Percentiles rank a stretch among this genome's conserved stretches.
Evolutionary conservation across 2,888 invertebrate species (phyloP).

Genomic region (Tachina grossa): DNA sequence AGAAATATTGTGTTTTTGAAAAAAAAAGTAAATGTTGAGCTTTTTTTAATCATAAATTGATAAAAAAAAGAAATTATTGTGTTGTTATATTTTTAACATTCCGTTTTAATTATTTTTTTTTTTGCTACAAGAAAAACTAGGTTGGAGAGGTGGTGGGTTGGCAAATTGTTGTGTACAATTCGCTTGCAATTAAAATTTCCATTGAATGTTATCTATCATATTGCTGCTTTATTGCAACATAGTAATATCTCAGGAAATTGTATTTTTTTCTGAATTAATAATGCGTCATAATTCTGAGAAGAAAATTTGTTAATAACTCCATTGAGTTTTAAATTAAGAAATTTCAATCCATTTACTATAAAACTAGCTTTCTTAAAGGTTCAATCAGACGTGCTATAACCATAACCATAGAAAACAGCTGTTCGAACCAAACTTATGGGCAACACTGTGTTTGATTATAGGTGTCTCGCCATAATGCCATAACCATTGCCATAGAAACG

Average conservation of each 20-base stretch:
- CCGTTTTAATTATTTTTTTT: constrained; percentile 8
- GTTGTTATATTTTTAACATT: constrained; percentile 13
- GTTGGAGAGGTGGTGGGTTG: neutral
- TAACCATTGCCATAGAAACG: too few species aligned
- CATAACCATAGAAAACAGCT: too few species aligned
- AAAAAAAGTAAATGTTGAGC: constrained; percentile 10
- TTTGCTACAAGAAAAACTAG: constrained; percentile 35
- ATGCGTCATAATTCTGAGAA: too few species aligned
- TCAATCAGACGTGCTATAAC: too few species aligned
- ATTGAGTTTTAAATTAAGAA: too few species aligned
- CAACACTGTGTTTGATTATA: too few species aligned
- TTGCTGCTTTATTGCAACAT: neutral
- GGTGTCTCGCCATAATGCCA: too few species aligned
- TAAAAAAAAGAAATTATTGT: neutral
- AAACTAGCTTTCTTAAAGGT: too few species aligned
- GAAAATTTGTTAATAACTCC: too few species aligned
- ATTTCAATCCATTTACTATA: too few species aligned
- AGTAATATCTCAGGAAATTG: neutral
- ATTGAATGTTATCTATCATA: constrained; percentile 12
- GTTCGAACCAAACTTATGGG: too few species aligned
- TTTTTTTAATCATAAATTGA: constrained; percentile 11
- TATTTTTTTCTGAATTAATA: too few species aligned
- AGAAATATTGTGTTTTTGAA: constrained; percentile 20
- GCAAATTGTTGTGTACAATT: constrained; percentile 9
- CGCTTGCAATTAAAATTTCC: constrained; percentile 27